A percentile compares a stretch with the other conserved stretches of the same genome.
Evolutionary conservation across 2,888 invertebrate species (phyloP).

Genomic region (Lobophora halterata): DNA sequence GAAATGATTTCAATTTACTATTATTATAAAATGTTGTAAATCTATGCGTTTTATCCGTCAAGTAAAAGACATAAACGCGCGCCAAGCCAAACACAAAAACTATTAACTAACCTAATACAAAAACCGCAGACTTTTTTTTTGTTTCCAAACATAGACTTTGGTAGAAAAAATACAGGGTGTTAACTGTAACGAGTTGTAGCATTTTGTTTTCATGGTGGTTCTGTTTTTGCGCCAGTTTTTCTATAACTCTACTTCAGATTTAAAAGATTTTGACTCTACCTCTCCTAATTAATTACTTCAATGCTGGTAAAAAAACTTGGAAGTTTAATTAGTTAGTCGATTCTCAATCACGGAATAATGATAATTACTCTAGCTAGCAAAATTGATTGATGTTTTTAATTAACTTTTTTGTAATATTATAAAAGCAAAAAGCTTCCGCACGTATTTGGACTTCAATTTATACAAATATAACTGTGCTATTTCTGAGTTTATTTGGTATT

Average conservation of each 20-base stretch:
- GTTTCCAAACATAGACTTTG: slow-evolving; percentile 49
- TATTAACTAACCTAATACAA: slow-evolving; percentile 52
- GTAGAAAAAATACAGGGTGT: slow-evolving; percentile 60
- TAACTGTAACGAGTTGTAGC: slow-evolving; percentile 57
- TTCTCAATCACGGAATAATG: slow-evolving; percentile 1
- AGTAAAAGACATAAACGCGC: slow-evolving; percentile 34
- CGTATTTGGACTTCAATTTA: too few relatives aligned
- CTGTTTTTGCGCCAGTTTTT: slow-evolving; percentile 23
- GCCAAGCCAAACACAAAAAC: slow-evolving; percentile 73
- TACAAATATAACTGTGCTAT: too few relatives aligned
- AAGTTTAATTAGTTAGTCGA: slow-evolving; percentile 8
- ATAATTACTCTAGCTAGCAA: background rate
- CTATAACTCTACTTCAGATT: slow-evolving; percentile 2
- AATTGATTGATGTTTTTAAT: too few relatives aligned
- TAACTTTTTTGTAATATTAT: too few relatives aligned
- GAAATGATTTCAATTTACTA: background rate
- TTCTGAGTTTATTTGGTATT: background rate
- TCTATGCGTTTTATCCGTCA: slow-evolving; percentile 50
- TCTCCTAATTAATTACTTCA: slow-evolving; percentile 6
- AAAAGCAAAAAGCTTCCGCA: too few relatives aligned
- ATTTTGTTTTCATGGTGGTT: slow-evolving; percentile 37
- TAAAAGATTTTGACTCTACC: background rate
- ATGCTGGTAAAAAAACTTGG: slow-evolving; percentile 6
- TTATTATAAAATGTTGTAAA: slow-evolving; percentile 20
- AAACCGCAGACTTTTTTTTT: slow-evolving; percentile 67